These are phyloP conservation scores for Halcyon smyrnensis DNA, from an alignment of 2,797 vertebrate genomes.

Conservation along the genomic window DNA sequence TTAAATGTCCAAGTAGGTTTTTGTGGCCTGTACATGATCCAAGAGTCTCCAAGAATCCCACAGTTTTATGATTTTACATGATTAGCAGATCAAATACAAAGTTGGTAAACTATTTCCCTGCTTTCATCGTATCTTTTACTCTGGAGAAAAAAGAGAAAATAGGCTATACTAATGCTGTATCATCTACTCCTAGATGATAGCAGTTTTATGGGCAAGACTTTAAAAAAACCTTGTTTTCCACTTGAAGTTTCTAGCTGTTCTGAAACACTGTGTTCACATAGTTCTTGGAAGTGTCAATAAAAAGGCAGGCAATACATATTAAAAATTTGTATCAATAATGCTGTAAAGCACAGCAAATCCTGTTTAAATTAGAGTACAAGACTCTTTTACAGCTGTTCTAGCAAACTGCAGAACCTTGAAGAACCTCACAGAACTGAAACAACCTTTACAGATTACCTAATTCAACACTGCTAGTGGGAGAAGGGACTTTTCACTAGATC, in stretches of 20 bases:
- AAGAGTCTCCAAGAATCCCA: background rate
- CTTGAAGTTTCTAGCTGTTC: background rate
- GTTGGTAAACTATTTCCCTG: background rate
- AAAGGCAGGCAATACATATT: background rate
- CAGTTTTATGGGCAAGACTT: background rate
- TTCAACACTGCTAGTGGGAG: accelerated
- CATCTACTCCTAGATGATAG: background rate
- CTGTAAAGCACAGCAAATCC: background rate
- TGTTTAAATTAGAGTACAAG: background rate
- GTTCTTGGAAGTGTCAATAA: background rate
- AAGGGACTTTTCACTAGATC: background rate
- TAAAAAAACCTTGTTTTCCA: background rate
- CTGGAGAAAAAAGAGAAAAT: background rate
- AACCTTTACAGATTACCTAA: background rate
- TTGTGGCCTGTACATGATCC: background rate
- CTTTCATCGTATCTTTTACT: background rate
- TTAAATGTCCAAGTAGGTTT: background rate
- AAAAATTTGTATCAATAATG: background rate
- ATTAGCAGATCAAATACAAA: background rate
- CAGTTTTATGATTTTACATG: background rate
- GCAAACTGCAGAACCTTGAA: background rate
- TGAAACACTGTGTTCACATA: background rate
- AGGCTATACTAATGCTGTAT: background rate
- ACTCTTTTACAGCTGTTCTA: background rate
- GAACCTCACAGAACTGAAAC: background rate